These are phyloP conservation scores for Trididemnum clinides DNA, from an alignment of 23 tunicate genomes.

Conservation along the genomic window DNA sequence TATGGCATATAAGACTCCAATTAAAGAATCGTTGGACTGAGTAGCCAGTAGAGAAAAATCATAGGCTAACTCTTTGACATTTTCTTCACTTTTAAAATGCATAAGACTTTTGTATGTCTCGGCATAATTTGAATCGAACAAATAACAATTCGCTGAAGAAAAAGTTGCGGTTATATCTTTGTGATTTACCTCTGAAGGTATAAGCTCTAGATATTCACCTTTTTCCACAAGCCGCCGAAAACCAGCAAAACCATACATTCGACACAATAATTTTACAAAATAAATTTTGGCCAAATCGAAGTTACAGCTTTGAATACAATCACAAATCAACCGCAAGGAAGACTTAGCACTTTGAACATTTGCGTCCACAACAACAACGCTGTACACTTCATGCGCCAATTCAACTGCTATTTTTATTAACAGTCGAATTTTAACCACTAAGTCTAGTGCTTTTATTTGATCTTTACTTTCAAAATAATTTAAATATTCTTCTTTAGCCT, in stretches of 20 bases:
- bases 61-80: too few species aligned
- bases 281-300: background rate
- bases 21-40: too few species aligned
- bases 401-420: background rate
- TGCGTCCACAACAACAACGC: background rate
- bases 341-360: background rate
- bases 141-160: too few species aligned
- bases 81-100: too few species aligned
- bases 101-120: too few species aligned
- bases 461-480: background rate
- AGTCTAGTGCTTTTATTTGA: slow-evolving; percentile 36
- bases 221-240: background rate
- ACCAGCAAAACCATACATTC: slow-evolving; percentile 24
- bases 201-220: background rate
- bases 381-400: background rate
- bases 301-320: background rate
- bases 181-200: background rate
- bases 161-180: too few species aligned
- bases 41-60: too few species aligned
- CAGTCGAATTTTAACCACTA: slow-evolving; percentile 26
- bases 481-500: background rate
- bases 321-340: background rate
- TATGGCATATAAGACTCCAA: too few species aligned
- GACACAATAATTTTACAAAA: slow-evolving; percentile 42
- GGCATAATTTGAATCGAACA: too few species aligned